These are phyloP conservation scores for Oxyteleia sp. DNA, from an alignment of 2,888 invertebrate genomes.

Conservation along the genomic window DNA sequence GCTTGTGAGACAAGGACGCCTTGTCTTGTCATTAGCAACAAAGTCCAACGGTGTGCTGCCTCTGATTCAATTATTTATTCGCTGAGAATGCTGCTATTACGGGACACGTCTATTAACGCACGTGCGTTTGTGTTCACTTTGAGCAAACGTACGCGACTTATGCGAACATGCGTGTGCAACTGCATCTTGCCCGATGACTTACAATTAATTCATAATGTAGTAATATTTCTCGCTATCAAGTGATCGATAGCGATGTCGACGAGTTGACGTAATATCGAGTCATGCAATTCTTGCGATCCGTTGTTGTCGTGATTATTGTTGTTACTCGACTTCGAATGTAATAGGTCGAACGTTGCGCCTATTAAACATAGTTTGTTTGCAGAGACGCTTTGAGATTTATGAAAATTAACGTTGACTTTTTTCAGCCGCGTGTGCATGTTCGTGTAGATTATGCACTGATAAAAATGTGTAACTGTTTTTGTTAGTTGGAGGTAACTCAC, in stretches of 20 bases:
- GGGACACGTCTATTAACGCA: conserved; percentile 16
- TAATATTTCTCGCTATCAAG: conserved; percentile 60
- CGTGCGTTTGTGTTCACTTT: conserved; percentile 20
- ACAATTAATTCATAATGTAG: conserved; percentile 54
- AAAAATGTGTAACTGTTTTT: no score
- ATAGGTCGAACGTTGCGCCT: not conserved
- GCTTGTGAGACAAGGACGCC: conserved; percentile 71
- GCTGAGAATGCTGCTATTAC: conserved; percentile 29
- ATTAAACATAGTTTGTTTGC: no score
- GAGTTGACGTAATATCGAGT: conserved; percentile 36
- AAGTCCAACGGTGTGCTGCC: conserved; percentile 42
- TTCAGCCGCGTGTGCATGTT: no score
- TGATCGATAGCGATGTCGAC: conserved; percentile 48
- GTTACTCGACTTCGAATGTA: conserved; percentile 9
- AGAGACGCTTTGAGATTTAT: no score
- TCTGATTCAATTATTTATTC: conserved; percentile 42
- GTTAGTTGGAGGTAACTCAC: no score
- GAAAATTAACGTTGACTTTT: no score
- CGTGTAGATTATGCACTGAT: no score
- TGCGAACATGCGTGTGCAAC: conserved; percentile 26
- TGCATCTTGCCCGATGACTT: conserved; percentile 43
- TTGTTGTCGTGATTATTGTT: conserved; percentile 19
- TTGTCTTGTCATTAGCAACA: conserved; percentile 60
- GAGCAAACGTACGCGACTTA: conserved; percentile 30
- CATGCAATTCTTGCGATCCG: conserved; percentile 25